Evolutionary conservation across 2,797 vertebrate species (phyloP).

Genomic region (Pipistrellus kuhlii): DNA sequence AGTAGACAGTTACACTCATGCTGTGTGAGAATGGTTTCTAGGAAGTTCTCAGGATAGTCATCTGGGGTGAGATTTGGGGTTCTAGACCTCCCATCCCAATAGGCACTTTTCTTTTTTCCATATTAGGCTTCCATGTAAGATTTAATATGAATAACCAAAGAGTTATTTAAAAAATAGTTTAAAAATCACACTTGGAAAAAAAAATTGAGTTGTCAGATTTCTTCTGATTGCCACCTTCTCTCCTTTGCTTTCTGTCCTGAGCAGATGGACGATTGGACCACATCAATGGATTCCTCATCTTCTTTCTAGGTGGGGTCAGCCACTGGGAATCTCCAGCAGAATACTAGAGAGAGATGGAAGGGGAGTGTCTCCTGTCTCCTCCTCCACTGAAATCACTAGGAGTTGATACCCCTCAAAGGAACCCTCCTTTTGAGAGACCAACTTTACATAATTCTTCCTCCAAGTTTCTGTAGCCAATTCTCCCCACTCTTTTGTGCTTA

Average conservation of each 20-base stretch:
- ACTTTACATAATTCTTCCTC: neutral
- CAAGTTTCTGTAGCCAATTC: neutral
- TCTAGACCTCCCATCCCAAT: neutral
- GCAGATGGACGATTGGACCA: neutral
- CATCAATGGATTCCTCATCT: neutral
- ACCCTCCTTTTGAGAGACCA: neutral
- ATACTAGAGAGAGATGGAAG: neutral
- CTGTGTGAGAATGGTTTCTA: neutral
- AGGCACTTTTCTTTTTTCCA: neutral
- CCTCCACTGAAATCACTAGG: neutral
- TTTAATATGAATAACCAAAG: neutral
- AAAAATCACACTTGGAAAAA: neutral
- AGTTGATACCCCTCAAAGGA: neutral
- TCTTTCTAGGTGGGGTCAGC: neutral
- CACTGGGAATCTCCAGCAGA: neutral
- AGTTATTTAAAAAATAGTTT: slow-evolving; percentile 15
- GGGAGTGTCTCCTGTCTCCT: neutral
- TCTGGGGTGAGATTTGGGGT: neutral
- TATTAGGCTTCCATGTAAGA: neutral
- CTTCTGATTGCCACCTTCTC: neutral
- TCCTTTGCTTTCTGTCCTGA: neutral
- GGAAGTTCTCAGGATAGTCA: neutral
- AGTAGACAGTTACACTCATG: neutral
- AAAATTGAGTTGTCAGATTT: neutral
- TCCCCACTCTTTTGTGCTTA: neutral